phyloP scores from a whole-genome alignment of 2,888 invertebrate species.

The Caradrina clavipalpis region DNA sequence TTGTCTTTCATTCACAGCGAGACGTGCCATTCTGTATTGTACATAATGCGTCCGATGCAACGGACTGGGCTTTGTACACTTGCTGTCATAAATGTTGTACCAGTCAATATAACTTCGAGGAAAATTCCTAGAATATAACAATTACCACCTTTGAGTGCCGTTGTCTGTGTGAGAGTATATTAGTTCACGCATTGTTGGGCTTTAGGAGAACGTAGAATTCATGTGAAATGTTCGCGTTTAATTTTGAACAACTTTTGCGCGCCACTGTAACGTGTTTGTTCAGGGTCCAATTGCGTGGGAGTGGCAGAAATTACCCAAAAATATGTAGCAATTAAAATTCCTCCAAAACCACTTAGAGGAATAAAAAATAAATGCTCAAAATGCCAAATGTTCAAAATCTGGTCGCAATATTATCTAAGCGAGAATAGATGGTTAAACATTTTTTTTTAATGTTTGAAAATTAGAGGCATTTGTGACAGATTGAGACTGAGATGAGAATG shows the following conservation, averaged over 20 bases:
- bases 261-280: conserved; percentile 30
- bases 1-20: conserved; percentile 64
- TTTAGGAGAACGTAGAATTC: not conserved
- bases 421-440: no score
- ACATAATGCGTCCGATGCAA: conserved; percentile 65
- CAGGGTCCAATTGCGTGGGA: conserved; percentile 11
- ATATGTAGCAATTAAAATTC: no score
- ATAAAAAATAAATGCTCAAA: no score
- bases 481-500: no score
- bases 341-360: no score
- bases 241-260: conserved; percentile 14
- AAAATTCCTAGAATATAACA: conserved; percentile 10
- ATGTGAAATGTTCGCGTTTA: not conserved
- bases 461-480: no score
- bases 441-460: no score
- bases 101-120: conserved; percentile 18
- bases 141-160: not conserved
- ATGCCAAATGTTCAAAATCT: no score
- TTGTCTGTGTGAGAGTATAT: not conserved
- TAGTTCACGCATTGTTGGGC: not conserved
- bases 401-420: no score
- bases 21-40: conserved; percentile 61
- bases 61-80: conserved; percentile 59
- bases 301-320: not conserved
- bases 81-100: conserved; percentile 44